Percentiles rank a stretch among this genome's conserved stretches.
Evolutionary conservation across 2,888 invertebrate species (phyloP).

Genomic region (Melinaea marsaeus): DNA sequence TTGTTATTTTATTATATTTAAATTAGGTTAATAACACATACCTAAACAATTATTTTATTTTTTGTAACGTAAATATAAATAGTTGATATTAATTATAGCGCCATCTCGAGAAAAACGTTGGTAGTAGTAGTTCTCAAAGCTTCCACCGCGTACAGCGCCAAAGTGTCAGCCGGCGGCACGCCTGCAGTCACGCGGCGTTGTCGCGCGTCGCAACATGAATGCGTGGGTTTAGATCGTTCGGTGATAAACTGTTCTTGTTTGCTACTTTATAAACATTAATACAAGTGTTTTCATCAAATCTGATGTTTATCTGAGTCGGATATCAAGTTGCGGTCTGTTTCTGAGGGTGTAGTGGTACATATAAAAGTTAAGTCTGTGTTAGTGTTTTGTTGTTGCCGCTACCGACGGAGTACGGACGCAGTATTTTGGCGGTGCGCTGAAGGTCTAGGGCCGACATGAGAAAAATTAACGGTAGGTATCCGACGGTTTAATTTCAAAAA

Average conservation of each 20-base stretch:
- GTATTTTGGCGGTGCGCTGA: slow-evolving; percentile 71
- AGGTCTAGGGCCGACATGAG: slow-evolving; percentile 71
- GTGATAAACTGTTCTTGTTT: slow-evolving; percentile 68
- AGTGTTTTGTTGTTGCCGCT: slow-evolving; percentile 70
- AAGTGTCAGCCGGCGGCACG: slow-evolving; percentile 70
- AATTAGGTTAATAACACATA: no score
- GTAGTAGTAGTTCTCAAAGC: slow-evolving; percentile 43
- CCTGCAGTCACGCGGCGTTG: slow-evolving; percentile 77
- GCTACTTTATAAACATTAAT: slow-evolving; percentile 59
- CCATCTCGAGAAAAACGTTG: slow-evolving; percentile 49
- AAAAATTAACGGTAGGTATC: slow-evolving; percentile 72
- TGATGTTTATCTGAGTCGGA: slow-evolving; percentile 32
- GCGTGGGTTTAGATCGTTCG: slow-evolving; percentile 70
- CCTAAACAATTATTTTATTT: slow-evolving; percentile 12
- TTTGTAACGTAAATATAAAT: slow-evolving; percentile 31
- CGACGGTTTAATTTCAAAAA: slow-evolving; percentile 23
- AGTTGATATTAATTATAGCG: slow-evolving; percentile 33
- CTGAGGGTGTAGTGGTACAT: slow-evolving; percentile 37
- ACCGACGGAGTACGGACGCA: slow-evolving; percentile 44
- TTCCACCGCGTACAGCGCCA: slow-evolving; percentile 52
- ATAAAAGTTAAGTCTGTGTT: slow-evolving; percentile 55
- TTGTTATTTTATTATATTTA: slow-evolving; percentile 3
- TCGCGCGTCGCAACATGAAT: slow-evolving; percentile 71
- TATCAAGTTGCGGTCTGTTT: slow-evolving; percentile 39
- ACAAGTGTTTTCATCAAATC: slow-evolving; percentile 48